phyloP scores from a whole-genome alignment of 1,140 invertebrate genomes.

The Lamellibrachia luymesi region DNA sequence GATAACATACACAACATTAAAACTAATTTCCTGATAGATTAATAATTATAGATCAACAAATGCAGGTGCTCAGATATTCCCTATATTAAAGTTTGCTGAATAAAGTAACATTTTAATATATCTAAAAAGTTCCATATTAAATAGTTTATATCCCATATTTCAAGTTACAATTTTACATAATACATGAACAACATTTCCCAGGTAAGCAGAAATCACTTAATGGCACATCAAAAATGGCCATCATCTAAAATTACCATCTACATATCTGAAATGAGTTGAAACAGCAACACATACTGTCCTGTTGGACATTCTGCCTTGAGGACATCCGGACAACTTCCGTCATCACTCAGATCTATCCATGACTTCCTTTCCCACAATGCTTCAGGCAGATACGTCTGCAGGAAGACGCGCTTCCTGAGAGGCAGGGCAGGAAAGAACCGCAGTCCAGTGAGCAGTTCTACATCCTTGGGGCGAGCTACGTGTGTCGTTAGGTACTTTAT shows the following conservation, averaged over 20 bases:
- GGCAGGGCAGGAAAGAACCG: constrained; percentile 29
- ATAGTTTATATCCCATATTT: no score
- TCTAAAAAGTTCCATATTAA: no score
- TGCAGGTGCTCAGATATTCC: no score
- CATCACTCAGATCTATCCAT: constrained; percentile 13
- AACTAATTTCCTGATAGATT: no score
- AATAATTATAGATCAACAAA: no score
- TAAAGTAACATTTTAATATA: no score
- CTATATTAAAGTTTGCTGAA: no score
- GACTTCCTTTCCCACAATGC: constrained; percentile 10
- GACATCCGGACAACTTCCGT: constrained; percentile 6
- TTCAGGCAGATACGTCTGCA: constrained; percentile 8
- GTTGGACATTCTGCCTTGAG: neutral
- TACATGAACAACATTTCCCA: no score
- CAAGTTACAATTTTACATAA: no score
- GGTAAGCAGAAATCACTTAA: no score
- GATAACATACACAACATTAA: no score
- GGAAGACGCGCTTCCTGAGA: neutral
- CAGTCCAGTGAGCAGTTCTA: constrained; percentile 45
- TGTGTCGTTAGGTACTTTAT: neutral
- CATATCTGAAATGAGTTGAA: neutral
- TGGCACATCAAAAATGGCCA: neutral
- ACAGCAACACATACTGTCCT: neutral
- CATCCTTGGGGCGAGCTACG: constrained; percentile 40
- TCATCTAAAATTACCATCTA: no score